Evolutionary conservation across 2,113 vertebrate genomes (phyloP).

Genomic region (Antechinus flavipes): DNA sequence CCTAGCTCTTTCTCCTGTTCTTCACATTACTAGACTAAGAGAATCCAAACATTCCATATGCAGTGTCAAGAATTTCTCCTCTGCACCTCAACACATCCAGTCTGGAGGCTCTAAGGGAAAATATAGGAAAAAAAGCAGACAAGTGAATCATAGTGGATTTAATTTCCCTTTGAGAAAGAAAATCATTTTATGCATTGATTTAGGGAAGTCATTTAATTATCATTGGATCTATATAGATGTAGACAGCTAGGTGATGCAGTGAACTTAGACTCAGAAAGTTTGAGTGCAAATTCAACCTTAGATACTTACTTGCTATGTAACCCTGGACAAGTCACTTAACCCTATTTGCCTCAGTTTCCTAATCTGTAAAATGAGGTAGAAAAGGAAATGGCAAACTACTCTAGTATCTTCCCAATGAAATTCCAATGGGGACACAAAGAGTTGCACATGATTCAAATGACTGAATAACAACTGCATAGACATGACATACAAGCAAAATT

Average conservation of each 20-base stretch:
- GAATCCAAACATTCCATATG: neutral
- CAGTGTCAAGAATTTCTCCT: neutral
- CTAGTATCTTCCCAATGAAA: neutral
- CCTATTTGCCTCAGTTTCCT: neutral
- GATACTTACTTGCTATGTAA: neutral
- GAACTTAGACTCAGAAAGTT: neutral
- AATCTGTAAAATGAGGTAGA: neutral
- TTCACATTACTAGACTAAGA: neutral
- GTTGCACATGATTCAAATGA: neutral
- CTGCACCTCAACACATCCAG: neutral
- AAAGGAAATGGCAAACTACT: neutral
- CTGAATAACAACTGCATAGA: neutral
- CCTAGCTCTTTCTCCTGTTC: neutral
- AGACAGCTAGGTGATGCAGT: neutral
- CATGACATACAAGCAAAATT: neutral
- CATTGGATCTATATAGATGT: neutral
- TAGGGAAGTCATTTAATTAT: neutral
- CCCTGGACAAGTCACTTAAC: neutral
- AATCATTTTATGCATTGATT: neutral
- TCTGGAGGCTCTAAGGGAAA: neutral
- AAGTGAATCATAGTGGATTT: neutral
- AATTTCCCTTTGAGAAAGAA: neutral
- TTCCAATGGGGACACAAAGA: neutral
- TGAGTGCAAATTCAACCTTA: neutral
- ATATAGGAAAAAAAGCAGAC: neutral